Base-by-base conservation (phyloP, 2,797 vertebrate genomes). In the Oreortyx pictus region DNA sequence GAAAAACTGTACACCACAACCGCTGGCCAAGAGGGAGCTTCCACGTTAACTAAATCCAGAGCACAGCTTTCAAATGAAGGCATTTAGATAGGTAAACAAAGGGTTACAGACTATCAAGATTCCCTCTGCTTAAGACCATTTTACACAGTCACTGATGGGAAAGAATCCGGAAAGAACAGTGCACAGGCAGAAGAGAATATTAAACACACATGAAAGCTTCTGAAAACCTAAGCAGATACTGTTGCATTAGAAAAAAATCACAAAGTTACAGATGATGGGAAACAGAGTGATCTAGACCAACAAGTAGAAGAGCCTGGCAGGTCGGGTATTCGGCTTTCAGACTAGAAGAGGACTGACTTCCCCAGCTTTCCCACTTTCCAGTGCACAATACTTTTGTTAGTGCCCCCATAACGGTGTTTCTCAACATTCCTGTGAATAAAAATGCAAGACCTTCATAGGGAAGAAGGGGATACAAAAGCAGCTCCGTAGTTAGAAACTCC, bases 131-230 rank as follows among this genome's bases (percentile, higher is more conserved):
- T 4, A 56, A 76, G 9, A 75, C 7, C 25, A 47, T 20, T 12
- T 82, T 39, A 75, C 7, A 22, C 16, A 33, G 1, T 6, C 57
- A 82, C 13, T 0, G 0, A 57, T 2, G 24, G 33, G 24, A 62
- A 85, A 79, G 52, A 52, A 33, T 25, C 41, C 68, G 50, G 47
- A 27, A 70, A 60, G 10, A 25, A 67, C 14, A 41, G 2, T 44
- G 23, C 3, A 7, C 0, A 1, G 35, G 31, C 29, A 27, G 33
- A 1, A 2, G 35, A 7, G 19, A 35, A 17, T 2, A 11, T 14
- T 67, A 64, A 91, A 82, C 2, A 67, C 18, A 29, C 0, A 0
- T 24, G 25, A 56, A 66, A 86, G 54, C 50, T 43, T 74, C 1
- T 41, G 23, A 31, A 64, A 24, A 65, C 14, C 74, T 47, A 39